phyloP scores from a whole-genome alignment of 2,113 vertebrate species.

The Petaurus breviceps region DNA sequence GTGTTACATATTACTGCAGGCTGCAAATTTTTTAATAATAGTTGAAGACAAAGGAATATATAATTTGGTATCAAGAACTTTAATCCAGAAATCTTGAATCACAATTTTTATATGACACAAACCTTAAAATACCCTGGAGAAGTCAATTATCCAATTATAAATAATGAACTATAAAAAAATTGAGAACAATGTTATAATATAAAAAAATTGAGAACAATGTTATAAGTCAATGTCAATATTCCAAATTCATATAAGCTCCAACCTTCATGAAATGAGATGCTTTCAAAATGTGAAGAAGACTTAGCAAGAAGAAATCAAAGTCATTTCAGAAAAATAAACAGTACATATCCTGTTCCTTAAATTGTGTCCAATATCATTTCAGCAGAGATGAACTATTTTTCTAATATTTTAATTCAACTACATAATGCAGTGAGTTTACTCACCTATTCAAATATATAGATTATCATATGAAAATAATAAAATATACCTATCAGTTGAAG shows the following conservation, averaged over 20 bases:
- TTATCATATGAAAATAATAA: not conserved
- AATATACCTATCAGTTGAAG: not conserved
- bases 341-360: not conserved
- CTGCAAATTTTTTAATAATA: too few relatives aligned
- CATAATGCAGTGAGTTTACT: not conserved
- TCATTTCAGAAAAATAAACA: not conserved
- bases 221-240: not conserved
- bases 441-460: too few relatives aligned
- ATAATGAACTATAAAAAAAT: not conserved
- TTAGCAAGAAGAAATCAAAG: not conserved
- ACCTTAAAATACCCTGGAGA: too few relatives aligned
- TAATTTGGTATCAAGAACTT: not conserved
- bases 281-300: not conserved
- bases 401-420: not conserved
- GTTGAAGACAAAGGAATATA: not conserved
- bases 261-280: not conserved
- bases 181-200: not conserved
- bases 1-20: too few relatives aligned
- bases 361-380: not conserved
- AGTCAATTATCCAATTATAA: too few relatives aligned
- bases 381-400: not conserved
- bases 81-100: not conserved
- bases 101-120: not conserved
- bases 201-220: not conserved
- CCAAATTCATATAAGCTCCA: not conserved